phyloP scores from a whole-genome alignment of 2,113 vertebrate species.

The Cromileptes altivelis region DNA sequence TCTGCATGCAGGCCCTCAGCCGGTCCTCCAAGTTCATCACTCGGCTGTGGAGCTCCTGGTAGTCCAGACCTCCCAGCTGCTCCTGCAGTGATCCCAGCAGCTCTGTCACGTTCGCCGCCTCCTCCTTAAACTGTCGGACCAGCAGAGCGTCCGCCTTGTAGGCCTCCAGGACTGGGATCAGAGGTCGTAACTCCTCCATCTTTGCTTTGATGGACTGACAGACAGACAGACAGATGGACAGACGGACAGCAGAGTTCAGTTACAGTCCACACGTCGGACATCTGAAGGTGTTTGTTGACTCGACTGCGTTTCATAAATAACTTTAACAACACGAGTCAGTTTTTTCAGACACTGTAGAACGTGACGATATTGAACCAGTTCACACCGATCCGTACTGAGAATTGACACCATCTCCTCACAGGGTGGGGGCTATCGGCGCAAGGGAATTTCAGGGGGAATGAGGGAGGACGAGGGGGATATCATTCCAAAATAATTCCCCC shows the following conservation, averaged over 20 bases:
- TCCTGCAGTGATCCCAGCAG: slow-evolving; percentile 96
- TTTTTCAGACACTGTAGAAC: too few species aligned
- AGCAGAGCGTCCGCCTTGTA: slow-evolving; percentile 98
- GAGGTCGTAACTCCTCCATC: slow-evolving; percentile 98
- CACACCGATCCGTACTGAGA: too few species aligned
- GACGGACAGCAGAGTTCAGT: not conserved
- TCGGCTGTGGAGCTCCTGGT: slow-evolving; percentile 69
- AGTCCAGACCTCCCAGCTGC: slow-evolving; percentile 94
- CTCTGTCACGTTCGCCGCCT: slow-evolving; percentile 95
- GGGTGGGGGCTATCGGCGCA: too few species aligned
- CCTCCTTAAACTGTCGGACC: slow-evolving; percentile 98
- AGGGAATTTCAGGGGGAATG: too few species aligned
- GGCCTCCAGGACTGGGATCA: slow-evolving; percentile 97
- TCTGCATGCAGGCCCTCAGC: slow-evolving; percentile 77
- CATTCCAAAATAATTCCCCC: too few species aligned
- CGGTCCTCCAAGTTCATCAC: slow-evolving; percentile 72
- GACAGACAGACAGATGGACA: slow-evolving; percentile 11
- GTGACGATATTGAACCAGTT: too few species aligned
- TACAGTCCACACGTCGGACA: too few species aligned
- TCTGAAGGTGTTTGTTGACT: too few species aligned
- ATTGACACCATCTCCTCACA: too few species aligned
- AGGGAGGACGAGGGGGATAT: too few species aligned
- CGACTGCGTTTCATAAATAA: too few species aligned
- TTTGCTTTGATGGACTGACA: slow-evolving; percentile 97
- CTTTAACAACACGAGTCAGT: too few species aligned